These are phyloP conservation scores for Bos indicus DNA, from an alignment of 2,113 vertebrate genomes.

Conservation along the genomic window DNA sequence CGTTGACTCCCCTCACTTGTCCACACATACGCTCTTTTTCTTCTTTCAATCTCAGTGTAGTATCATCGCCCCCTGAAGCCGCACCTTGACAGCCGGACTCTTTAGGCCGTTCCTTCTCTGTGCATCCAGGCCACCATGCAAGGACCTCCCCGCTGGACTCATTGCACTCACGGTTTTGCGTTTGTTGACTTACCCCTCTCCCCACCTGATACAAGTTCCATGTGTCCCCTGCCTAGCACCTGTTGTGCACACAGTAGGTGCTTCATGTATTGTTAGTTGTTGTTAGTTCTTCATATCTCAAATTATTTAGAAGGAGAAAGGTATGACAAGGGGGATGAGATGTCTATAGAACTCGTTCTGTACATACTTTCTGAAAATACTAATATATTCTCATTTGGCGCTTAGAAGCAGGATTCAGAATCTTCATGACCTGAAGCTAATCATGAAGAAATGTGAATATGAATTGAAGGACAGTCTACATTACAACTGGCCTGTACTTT, in stretches of 20 bases:
- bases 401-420: not conserved
- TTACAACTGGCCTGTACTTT: not conserved
- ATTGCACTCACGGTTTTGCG: not conserved
- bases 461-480: not conserved
- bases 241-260: not conserved
- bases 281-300: not conserved
- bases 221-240: not conserved
- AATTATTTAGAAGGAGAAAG: not conserved
- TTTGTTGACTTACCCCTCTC: not conserved
- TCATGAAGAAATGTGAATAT: not conserved
- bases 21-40: not conserved
- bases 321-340: not conserved
- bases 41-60: not conserved
- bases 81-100: not conserved
- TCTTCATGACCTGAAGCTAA: not conserved
- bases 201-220: not conserved
- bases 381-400: not conserved
- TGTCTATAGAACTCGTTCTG: not conserved
- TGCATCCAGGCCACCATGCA: not conserved
- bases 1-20: not conserved
- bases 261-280: not conserved
- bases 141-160: not conserved
- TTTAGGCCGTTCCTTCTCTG: not conserved
- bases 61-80: not conserved
- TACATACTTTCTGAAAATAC: not conserved